Conservation (phyloP, 2,888 invertebrate species). For the Eumerus sabulonum region DNA sequence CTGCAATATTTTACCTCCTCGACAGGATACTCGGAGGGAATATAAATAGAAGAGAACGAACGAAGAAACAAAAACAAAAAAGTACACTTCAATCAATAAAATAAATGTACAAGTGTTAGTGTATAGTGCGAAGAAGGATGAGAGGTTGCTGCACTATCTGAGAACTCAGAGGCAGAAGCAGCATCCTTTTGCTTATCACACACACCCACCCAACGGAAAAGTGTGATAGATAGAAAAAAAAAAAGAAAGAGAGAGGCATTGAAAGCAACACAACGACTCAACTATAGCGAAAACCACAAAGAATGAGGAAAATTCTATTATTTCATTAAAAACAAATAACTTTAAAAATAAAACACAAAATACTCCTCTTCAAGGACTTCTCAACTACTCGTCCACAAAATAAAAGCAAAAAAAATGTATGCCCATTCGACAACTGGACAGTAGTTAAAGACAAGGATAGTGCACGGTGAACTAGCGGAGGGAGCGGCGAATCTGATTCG, state of each 20-base stretch:
- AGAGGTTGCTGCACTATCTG: slow-evolving; percentile 67
- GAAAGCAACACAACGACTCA: too few relatives aligned
- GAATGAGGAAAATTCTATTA: slow-evolving; percentile 54
- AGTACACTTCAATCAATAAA: slow-evolving; percentile 68
- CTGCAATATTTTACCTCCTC: slow-evolving; percentile 47
- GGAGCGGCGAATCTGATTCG: slow-evolving; percentile 20
- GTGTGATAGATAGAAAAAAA: background rate
- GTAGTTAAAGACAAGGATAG: slow-evolving; percentile 17
- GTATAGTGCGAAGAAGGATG: slow-evolving; percentile 44
- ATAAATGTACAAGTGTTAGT: slow-evolving; percentile 61
- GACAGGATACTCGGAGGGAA: slow-evolving; percentile 53
- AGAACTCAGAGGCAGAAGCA: too few relatives aligned
- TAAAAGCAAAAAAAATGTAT: slow-evolving; percentile 26
- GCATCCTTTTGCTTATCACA: slow-evolving; percentile 37
- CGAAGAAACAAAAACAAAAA: slow-evolving; percentile 27
- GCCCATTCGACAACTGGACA: slow-evolving; percentile 39
- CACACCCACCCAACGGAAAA: slow-evolving; percentile 18
- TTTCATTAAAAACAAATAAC: slow-evolving; percentile 49
- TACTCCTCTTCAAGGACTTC: slow-evolving; percentile 38
- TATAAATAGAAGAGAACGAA: slow-evolving; percentile 46
- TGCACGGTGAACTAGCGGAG: slow-evolving; percentile 18
- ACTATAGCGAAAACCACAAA: slow-evolving; percentile 5
- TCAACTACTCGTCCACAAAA: slow-evolving; percentile 7
- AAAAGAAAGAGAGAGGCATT: slow-evolving; percentile 8
- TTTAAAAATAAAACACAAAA: too few relatives aligned